phyloP scores from a whole-genome alignment of 2,888 invertebrate genomes.

The Pharmacophagus antenor region DNA sequence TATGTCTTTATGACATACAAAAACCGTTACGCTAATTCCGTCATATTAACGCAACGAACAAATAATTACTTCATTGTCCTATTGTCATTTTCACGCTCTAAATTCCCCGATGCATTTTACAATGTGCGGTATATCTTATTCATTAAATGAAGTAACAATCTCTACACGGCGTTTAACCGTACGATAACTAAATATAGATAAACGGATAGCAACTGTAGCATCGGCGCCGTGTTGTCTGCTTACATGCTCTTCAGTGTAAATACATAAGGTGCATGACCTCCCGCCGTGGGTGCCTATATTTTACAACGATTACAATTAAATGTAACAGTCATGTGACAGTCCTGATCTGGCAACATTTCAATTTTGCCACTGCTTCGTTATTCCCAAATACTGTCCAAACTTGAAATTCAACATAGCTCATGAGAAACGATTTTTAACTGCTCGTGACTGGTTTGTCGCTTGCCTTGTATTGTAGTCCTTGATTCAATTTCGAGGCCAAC shows the following conservation, averaged over 20 bases:
- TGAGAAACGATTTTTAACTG: no score
- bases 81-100: conserved; percentile 70
- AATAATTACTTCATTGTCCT: conserved; percentile 53
- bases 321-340: conserved; percentile 53
- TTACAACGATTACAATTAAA: conserved; percentile 68
- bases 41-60: conserved; percentile 21
- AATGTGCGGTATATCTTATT: conserved; percentile 50
- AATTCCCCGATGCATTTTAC: conserved; percentile 52
- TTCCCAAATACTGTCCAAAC: no score
- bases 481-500: no score
- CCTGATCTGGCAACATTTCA: conserved; percentile 64
- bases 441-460: no score
- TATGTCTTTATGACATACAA: not conserved
- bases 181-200: conserved; percentile 61
- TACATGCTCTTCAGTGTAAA: conserved; percentile 43
- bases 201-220: conserved; percentile 48
- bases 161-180: conserved; percentile 44
- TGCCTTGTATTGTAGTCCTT: no score
- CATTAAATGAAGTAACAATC: conserved; percentile 49
- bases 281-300: conserved; percentile 48
- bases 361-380: no score
- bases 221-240: conserved; percentile 62
- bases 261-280: conserved; percentile 67
- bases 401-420: no score
- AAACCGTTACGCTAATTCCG: conserved; percentile 10